phyloP scores from a whole-genome alignment of 2,797 vertebrate species.

The Takifugu ocellatus region DNA sequence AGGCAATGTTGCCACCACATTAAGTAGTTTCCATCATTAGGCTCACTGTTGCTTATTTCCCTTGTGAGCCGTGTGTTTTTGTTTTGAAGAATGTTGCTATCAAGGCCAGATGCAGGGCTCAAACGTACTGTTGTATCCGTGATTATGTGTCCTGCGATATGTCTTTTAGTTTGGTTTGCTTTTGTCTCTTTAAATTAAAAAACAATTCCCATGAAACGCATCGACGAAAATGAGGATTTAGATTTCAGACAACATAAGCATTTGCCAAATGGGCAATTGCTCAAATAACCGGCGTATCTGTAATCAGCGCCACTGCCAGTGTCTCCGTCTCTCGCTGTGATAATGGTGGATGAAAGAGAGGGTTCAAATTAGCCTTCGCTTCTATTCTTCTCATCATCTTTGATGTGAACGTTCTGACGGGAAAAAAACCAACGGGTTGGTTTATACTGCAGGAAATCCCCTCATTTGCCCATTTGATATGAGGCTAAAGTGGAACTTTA shows the following conservation, averaged over 20 bases:
- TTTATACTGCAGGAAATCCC: background rate
- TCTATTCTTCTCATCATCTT: constrained; percentile 39
- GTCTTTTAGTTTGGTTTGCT: constrained; percentile 39
- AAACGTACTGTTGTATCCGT: constrained; percentile 56
- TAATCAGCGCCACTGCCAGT: constrained; percentile 55
- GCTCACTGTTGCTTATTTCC: constrained; percentile 73
- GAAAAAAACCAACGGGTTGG: background rate
- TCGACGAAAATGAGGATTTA: constrained; percentile 62
- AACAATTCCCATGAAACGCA: constrained; percentile 66
- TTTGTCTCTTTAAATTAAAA: constrained; percentile 69
- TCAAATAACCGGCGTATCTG: constrained; percentile 52
- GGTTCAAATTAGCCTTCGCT: constrained; percentile 49
- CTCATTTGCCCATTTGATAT: too few species aligned
- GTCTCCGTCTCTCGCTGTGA: constrained; percentile 62
- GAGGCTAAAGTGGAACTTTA: too few species aligned
- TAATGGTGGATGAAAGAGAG: constrained; percentile 45
- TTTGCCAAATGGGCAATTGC: constrained; percentile 67
- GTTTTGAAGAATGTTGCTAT: constrained; percentile 69
- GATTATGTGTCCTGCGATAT: constrained; percentile 60
- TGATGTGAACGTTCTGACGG: constrained; percentile 23
- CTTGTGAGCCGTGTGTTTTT: constrained; percentile 67
- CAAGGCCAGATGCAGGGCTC: constrained; percentile 61
- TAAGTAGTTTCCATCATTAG: constrained; percentile 73
- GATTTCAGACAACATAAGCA: constrained; percentile 57
- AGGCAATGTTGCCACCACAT: constrained; percentile 65